These are phyloP conservation scores for Xyrauchen texanus DNA, from an alignment of 2,113 vertebrate species.

Conservation along the genomic window DNA sequence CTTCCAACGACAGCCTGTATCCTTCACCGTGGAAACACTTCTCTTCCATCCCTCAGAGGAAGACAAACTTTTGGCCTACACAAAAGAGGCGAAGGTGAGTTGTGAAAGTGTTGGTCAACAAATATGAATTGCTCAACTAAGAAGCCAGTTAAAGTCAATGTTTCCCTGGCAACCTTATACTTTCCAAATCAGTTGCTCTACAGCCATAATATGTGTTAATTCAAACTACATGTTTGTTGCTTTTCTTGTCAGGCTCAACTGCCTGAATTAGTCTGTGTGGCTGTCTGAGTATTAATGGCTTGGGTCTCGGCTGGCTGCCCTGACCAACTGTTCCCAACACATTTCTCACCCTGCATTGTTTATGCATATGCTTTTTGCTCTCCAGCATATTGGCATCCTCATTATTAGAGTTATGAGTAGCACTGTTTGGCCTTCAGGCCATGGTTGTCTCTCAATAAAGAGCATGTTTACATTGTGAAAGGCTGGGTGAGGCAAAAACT, in stretches of 20 bases:
- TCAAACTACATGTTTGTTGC: not conserved
- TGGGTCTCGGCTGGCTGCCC: slow-evolving; percentile 24
- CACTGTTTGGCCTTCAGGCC: slow-evolving; percentile 38
- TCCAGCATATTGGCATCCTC: slow-evolving; percentile 46
- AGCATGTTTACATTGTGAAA: slow-evolving; percentile 39
- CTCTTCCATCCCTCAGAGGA: slow-evolving; percentile 93
- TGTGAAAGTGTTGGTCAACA: not conserved
- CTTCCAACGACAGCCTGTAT: slow-evolving; percentile 86
- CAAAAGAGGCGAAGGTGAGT: slow-evolving; percentile 86
- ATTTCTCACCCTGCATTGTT: slow-evolving; percentile 39
- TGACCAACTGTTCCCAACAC: slow-evolving; percentile 5
- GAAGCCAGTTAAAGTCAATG: not conserved
- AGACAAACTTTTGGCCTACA: slow-evolving; percentile 91
- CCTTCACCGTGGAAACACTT: slow-evolving; percentile 86
- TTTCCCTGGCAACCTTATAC: slow-evolving; percentile 7
- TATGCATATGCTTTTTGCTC: slow-evolving; percentile 22
- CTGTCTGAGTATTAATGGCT: slow-evolving; percentile 23
- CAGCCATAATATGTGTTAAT: not conserved
- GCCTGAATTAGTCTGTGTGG: slow-evolving; percentile 14
- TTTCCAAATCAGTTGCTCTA: not conserved
- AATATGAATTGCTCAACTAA: slow-evolving; percentile 13
- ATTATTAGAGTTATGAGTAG: slow-evolving; percentile 48
- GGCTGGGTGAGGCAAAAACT: slow-evolving; percentile 21
- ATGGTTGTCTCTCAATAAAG: slow-evolving; percentile 44
- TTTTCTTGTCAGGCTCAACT: slow-evolving; percentile 10